phyloP scores from a whole-genome alignment of 2,888 invertebrate genomes.

The Eupithecia tripunctaria region DNA sequence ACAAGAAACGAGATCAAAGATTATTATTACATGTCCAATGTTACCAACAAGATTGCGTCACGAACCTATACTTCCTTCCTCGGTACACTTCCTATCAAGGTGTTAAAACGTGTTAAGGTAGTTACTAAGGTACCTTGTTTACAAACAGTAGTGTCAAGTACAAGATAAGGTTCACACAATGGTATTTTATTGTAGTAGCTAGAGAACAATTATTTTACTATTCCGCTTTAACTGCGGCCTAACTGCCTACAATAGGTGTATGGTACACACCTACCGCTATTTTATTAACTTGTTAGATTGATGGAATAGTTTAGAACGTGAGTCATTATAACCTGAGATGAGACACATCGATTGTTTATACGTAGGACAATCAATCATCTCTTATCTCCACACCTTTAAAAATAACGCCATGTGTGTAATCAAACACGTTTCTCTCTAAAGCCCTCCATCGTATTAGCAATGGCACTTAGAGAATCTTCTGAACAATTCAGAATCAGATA shows the following conservation, averaged over 20 bases:
- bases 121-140: not conserved
- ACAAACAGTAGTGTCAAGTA: not conserved
- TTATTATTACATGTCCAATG: conserved; percentile 30
- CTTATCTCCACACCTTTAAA: not conserved
- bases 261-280: not conserved
- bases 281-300: not conserved
- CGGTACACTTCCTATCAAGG: conserved; percentile 33
- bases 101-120: conserved; percentile 20
- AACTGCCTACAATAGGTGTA: not conserved
- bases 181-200: conserved; percentile 9
- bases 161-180: not conserved
- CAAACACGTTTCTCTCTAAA: not conserved
- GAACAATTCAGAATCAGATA: not conserved
- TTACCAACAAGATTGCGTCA: conserved; percentile 33
- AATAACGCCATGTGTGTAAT: not conserved
- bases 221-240: not conserved
- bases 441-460: not conserved
- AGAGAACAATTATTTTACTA: conserved; percentile 2
- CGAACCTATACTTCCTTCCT: conserved; percentile 34
- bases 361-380: not conserved
- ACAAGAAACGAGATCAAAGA: conserved; percentile 37
- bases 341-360: not conserved
- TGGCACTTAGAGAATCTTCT: not conserved
- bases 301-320: not conserved
- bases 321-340: not conserved